Evolutionary conservation across 2,113 vertebrate genomes (phyloP), one percentile per base, ranked within the genome.

Genomic region (Amblyopsis rosae): DNA sequence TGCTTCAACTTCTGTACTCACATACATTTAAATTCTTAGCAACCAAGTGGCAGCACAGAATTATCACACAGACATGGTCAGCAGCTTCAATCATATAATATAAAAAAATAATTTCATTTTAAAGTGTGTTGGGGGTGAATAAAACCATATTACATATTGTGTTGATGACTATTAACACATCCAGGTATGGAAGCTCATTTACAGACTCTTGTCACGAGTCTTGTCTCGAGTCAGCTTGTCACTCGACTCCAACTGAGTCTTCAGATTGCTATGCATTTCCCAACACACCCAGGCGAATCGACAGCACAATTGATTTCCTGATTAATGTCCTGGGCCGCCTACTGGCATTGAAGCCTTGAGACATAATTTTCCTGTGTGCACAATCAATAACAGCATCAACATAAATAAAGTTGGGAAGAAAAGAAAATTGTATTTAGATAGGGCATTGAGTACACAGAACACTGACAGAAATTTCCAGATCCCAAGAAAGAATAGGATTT

Each of bases 351-450:
- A 85, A 88, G 88, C 80, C 88, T 90, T 81, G 88, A 94, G 90
- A 93, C 92, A 94, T 92, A 73, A 94, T 95, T 96, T 95, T 92
- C 92, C 92, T 90, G 84, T 91, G 91, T 92, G 80, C 81, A 69
- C 92, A 91, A 94, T 95, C 94, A 93, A 96, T 95, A 93, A 82
- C 85, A 90, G 87, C 90, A 94, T 94, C 90, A 93, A 88, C 86
- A 87, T 73, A 79, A 86, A 88, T 88, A 91, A 92, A 91, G 87
- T 90, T 87, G 87, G 85, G 57, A 72, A 79, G 82, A 81, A 80
- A 75, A 84, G 10, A 17, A 75, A 53, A 69, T 82, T 80, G 71
- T 49, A 46, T 82, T 76, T 79, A 69, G 66, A 65, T 33, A 9
- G 48, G 10, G 58, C 59, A 75, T 60, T 3, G 49, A 58, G 64